Percentiles rank a stretch among this genome's conserved stretches.
phyloP scores from a whole-genome alignment of 2,888 invertebrate genomes.

The Nomada flava region DNA sequence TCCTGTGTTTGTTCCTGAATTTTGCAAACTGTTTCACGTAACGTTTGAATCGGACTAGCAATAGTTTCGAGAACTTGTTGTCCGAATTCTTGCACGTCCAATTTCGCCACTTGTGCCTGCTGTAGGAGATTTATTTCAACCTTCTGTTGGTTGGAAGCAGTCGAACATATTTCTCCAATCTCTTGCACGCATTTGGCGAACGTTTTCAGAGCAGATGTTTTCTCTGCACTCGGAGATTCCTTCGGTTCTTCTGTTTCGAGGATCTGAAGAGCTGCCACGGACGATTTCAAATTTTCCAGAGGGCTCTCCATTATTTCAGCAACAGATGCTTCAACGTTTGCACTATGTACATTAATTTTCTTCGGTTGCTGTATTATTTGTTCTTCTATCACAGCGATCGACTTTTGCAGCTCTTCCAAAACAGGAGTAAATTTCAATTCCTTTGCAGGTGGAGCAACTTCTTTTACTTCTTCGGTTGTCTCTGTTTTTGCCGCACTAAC shows the following conservation, averaged over 20 bases:
- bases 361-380: conserved; percentile 31
- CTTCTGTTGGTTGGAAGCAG: conserved; percentile 14
- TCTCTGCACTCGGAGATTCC: conserved; percentile 37
- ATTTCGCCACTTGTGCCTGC: conserved; percentile 9
- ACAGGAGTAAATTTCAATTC: conserved; percentile 34
- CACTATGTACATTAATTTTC: conserved; percentile 79
- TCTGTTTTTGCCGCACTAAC: conserved; percentile 70
- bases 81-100: conserved; percentile 18
- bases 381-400: conserved; percentile 37
- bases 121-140: not conserved
- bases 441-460: not conserved
- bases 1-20: conserved; percentile 34
- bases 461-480: conserved; percentile 14
- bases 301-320: conserved; percentile 36
- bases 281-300: conserved; percentile 31
- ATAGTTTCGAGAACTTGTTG: conserved; percentile 41
- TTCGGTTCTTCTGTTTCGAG: conserved; percentile 20
- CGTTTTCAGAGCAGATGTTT: conserved; percentile 78
- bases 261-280: conserved; percentile 31
- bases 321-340: not conserved
- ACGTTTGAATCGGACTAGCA: conserved; percentile 40
- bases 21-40: conserved; percentile 42
- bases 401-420: conserved; percentile 42
- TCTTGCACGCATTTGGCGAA: conserved; percentile 77
- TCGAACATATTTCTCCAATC: conserved; percentile 39